Evolutionary conservation across 2,113 vertebrate species (phyloP), one percentile per base, ranked within the genome.

Genomic region (Tauraco erythrolophus): DNA sequence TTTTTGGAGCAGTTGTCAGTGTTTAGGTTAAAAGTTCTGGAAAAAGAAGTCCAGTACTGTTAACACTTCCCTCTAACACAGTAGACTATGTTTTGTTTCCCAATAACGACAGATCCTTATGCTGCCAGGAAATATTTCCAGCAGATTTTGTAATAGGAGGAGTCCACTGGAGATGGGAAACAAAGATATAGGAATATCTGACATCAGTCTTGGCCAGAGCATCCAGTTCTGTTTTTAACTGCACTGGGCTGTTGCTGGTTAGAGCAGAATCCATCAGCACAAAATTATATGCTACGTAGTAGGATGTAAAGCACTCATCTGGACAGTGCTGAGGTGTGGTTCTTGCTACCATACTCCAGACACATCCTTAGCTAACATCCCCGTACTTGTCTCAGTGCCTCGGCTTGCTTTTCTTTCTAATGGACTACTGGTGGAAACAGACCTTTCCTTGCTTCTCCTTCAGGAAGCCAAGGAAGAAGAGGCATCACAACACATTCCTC

Each of bases 171-270:
- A 97, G 82, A 88, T 53, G 43, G 43, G 51, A 88, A 84, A 77
- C 16, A 80, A 78, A 94, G 85, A 85, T 86, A 74, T 62, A 91
- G 90, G 82, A 96, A 84, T 93, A 95, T 92, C 88, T 97, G 85
- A 86, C 88, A 92, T 90, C 79, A 90, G 46, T 62, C 60, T 92
- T 97, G 88, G 79, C 88, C 78, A 39, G 18, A 74, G 41, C 19
- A 70, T n/a, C 46, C 39, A n/a, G 37, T 69, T 91, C 84, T 88
- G 50, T 30, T 95, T 95, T 83, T 86, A 77, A 62, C 71, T 84
- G n/a, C 48, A 11, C 45, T 62, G 54, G 68, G 46, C 78, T 91
- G 48, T 58, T 94, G 50, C 57, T 94, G 54, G 58, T 72, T 69
- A 43, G 54, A 74, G 75, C n/a, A 90, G 39, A 85, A 92, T 80